phyloP scores from a whole-genome alignment of 2,113 vertebrate genomes.

The Progne subis region DNA sequence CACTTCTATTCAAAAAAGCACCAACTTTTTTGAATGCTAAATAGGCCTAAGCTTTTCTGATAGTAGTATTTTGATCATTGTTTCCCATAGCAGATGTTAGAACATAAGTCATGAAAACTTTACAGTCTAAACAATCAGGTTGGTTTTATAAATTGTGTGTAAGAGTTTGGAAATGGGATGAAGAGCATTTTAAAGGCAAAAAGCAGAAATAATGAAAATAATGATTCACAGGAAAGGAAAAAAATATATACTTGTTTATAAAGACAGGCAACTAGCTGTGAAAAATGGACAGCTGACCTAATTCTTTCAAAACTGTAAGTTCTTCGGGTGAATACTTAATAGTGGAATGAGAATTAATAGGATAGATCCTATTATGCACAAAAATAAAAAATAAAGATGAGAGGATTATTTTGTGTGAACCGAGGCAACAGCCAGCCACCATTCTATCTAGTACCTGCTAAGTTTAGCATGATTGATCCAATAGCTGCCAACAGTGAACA shows the following conservation, averaged over 20 bases:
- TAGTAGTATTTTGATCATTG: background rate
- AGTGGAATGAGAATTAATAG: background rate
- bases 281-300: background rate
- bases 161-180: background rate
- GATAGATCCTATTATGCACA: background rate
- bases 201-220: background rate
- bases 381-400: background rate
- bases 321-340: background rate
- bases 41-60: background rate
- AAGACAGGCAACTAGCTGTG: background rate
- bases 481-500: background rate
- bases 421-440: background rate
- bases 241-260: background rate
- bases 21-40: background rate
- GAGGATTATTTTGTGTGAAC: background rate
- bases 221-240: background rate
- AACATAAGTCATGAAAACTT: constrained; percentile 34
- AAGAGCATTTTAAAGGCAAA: background rate
- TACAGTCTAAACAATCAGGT: background rate
- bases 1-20: background rate
- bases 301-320: background rate
- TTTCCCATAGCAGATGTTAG: constrained; percentile 1
- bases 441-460: background rate
- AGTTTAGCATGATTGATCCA: background rate
- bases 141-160: background rate